phyloP scores from a whole-genome alignment of 2,888 invertebrate species.

The Heliothis peltigera region DNA sequence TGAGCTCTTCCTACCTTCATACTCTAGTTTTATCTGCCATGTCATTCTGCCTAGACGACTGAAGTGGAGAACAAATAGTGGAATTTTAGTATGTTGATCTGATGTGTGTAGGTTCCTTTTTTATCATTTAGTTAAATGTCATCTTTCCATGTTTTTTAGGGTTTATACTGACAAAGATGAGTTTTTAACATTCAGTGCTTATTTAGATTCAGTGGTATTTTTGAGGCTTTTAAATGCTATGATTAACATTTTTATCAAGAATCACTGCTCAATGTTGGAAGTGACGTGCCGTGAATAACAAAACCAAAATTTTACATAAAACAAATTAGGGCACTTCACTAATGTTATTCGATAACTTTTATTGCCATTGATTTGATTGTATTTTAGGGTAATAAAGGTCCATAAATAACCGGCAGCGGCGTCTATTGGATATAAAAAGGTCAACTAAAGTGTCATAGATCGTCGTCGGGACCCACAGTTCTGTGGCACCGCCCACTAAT shows the following conservation, averaged over 20 bases:
- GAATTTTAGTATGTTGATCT: background rate
- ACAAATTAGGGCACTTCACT: constrained; percentile 26
- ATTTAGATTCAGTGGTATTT: too few species aligned
- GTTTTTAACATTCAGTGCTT: too few species aligned
- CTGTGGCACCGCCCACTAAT: constrained; percentile 80
- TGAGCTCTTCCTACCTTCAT: constrained; percentile 70
- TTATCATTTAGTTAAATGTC: too few species aligned
- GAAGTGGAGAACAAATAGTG: background rate
- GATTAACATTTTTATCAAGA: too few species aligned
- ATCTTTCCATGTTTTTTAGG: too few species aligned
- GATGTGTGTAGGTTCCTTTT: too few species aligned
- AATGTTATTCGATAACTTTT: constrained; percentile 50
- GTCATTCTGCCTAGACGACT: background rate
- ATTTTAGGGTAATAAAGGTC: constrained; percentile 74
- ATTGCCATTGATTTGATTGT: constrained; percentile 67
- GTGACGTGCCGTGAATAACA: background rate
- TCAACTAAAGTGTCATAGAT: constrained; percentile 84
- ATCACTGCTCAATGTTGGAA: background rate
- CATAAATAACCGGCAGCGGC: constrained; percentile 80
- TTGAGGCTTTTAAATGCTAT: too few species aligned
- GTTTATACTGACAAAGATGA: too few species aligned
- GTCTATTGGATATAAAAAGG: constrained; percentile 82
- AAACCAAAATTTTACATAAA: constrained; percentile 9
- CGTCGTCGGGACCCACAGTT: constrained; percentile 64
- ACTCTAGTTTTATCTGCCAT: constrained; percentile 15